phyloP scores from a whole-genome alignment of 2,888 invertebrate species.

The Drosophila atripex region DNA sequence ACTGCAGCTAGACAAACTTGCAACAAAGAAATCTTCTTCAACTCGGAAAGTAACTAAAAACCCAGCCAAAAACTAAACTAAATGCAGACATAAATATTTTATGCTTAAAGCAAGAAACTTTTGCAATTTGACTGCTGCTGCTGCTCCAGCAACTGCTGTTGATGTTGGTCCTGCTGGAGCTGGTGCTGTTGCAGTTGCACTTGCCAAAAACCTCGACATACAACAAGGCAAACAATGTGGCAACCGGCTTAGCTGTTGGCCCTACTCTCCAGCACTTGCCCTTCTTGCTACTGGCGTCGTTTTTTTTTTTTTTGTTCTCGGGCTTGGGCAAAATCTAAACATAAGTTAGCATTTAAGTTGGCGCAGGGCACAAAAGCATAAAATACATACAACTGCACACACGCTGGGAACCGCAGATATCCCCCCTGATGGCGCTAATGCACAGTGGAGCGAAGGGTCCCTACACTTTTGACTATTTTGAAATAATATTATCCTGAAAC shows the following conservation, averaged over 20 bases:
- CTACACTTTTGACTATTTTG: background rate
- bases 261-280: slow-evolving; percentile 4
- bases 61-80: slow-evolving; percentile 68
- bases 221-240: slow-evolving; percentile 56
- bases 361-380: slow-evolving; percentile 74
- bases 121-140: slow-evolving; percentile 73
- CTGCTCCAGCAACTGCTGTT: slow-evolving; percentile 37
- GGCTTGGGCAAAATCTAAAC: slow-evolving; percentile 68
- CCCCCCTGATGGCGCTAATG: background rate
- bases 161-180: slow-evolving; percentile 40
- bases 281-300: background rate
- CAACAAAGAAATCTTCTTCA: slow-evolving; percentile 51
- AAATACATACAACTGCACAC: slow-evolving; percentile 66
- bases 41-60: slow-evolving; percentile 61
- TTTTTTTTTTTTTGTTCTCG: slow-evolving; percentile 44
- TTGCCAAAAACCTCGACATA: slow-evolving; percentile 60
- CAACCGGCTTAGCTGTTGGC: slow-evolving; percentile 53
- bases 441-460: slow-evolving; percentile 2
- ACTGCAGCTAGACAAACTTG: slow-evolving; percentile 64
- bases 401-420: background rate
- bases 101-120: slow-evolving; percentile 77
- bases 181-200: slow-evolving; percentile 52
- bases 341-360: slow-evolving; percentile 76
- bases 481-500: background rate
- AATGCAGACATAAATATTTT: slow-evolving; percentile 77